Percentiles rank a stretch among this genome's conserved stretches.
phyloP scores from a whole-genome alignment of 2,113 vertebrate genomes.

The Bungarus multicinctus region DNA sequence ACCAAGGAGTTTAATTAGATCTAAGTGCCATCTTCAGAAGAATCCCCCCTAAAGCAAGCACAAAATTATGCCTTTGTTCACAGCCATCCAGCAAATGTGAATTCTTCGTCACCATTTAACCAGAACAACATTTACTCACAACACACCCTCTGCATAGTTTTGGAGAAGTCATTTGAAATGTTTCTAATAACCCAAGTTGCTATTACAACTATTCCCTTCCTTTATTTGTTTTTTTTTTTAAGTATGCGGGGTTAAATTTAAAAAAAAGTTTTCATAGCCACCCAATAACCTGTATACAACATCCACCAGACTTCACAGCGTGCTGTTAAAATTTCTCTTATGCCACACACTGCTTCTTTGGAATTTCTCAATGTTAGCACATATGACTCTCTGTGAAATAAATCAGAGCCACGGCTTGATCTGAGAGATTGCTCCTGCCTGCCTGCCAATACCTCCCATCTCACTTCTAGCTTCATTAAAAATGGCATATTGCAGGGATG shows the following conservation, averaged over 20 bases:
- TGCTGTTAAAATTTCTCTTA: neutral
- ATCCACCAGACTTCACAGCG: slow-evolving; percentile 5
- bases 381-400: neutral
- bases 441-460: neutral
- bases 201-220: neutral
- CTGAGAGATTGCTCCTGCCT: neutral
- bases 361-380: neutral
- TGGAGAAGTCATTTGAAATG: neutral
- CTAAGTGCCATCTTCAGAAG: neutral
- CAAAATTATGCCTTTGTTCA: neutral
- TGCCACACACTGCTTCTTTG: neutral
- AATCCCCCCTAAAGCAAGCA: neutral
- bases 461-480: neutral
- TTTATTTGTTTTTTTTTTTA: neutral
- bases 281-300: neutral
- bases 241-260: neutral
- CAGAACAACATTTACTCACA: neutral
- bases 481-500: neutral
- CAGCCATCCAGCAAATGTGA: slow-evolving; percentile 14
- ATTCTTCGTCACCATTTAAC: slow-evolving; percentile 46
- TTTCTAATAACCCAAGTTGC: neutral
- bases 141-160: neutral
- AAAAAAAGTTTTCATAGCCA: neutral
- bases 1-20: neutral
- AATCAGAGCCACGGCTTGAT: neutral